These are phyloP conservation scores for Macroramphosus scolopax DNA, from an alignment of 2,797 vertebrate species.

Conservation along the genomic window DNA sequence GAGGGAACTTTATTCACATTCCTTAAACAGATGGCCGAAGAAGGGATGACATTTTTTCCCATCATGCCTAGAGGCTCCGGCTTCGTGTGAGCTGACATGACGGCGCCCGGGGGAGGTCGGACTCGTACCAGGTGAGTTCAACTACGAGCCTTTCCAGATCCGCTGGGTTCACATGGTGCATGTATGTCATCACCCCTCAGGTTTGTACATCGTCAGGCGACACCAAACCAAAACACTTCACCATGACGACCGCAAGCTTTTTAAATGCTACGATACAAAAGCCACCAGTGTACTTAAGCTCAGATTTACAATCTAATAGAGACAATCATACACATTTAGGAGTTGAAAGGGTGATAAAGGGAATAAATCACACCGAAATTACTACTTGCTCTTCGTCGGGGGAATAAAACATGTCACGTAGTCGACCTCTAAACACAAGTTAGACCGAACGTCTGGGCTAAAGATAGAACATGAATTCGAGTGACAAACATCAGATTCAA, in stretches of 20 bases:
- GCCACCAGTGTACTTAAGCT: too few relatives aligned
- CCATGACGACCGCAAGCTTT: too few relatives aligned
- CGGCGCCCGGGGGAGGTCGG: slow-evolving; percentile 44
- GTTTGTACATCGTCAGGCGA: too few relatives aligned
- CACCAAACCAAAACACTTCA: too few relatives aligned
- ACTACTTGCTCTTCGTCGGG: slow-evolving; percentile 51
- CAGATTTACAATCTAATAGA: slow-evolving; percentile 13
- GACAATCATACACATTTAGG: slow-evolving; percentile 29
- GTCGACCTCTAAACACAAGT: slow-evolving; percentile 70
- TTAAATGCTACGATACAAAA: too few relatives aligned
- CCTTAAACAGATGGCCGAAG: slow-evolving; percentile 62
- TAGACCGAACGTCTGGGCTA: slow-evolving; percentile 46
- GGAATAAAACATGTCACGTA: slow-evolving; percentile 63
- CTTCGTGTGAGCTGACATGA: slow-evolving; percentile 45
- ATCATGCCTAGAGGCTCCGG: slow-evolving; percentile 48
- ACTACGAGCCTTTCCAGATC: slow-evolving; percentile 42
- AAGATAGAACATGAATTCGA: slow-evolving; percentile 65
- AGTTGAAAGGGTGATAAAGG: slow-evolving; percentile 54
- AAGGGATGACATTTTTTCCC: slow-evolving; percentile 53
- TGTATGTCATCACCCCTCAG: slow-evolving; percentile 35
- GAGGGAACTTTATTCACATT: slow-evolving; percentile 48
- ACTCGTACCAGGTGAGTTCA: slow-evolving; percentile 58
- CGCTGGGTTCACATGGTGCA: slow-evolving; percentile 17
- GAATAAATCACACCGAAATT: slow-evolving; percentile 61
- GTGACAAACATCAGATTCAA: slow-evolving; percentile 55